Percentiles rank a stretch among this genome's conserved stretches.
Conservation (phyloP, 2,113 vertebrate genomes). For the Thalassoma bifasciatum region DNA sequence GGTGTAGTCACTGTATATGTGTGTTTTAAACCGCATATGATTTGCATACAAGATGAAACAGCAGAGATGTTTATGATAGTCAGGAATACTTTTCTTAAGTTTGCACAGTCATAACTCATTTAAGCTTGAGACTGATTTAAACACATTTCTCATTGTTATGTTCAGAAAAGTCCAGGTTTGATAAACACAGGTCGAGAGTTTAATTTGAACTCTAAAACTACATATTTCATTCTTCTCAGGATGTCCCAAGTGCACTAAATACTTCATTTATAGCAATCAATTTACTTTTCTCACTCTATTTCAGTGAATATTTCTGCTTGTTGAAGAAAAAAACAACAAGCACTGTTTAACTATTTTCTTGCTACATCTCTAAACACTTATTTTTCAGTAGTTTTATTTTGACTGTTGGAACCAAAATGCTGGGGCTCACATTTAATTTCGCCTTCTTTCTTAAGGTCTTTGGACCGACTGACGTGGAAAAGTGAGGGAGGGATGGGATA, state of each 20-base stretch:
- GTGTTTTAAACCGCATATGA: too few species aligned
- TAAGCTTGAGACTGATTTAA: too few species aligned
- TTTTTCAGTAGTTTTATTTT: conserved; percentile 21
- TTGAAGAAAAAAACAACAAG: conserved; percentile 7
- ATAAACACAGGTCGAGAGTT: conserved; percentile 21
- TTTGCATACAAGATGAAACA: too few species aligned
- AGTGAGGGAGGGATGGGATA: neutral
- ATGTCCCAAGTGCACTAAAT: neutral
- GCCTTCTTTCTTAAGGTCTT: conserved; percentile 34
- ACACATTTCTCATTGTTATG: too few species aligned
- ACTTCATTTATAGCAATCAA: neutral
- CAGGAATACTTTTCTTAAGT: too few species aligned
- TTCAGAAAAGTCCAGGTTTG: neutral
- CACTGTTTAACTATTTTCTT: conserved; percentile 8
- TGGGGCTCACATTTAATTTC: neutral
- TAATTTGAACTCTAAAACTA: neutral
- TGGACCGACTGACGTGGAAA: conserved; percentile 9
- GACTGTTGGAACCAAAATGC: conserved; percentile 22
- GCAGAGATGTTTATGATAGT: too few species aligned
- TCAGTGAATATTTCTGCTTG: neutral
- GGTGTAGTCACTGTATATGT: too few species aligned
- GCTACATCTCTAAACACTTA: conserved; percentile 32
- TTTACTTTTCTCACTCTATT: conserved; percentile 1
- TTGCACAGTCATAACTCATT: too few species aligned
- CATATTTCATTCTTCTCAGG: neutral